Conservation (phyloP, 2,113 vertebrate species). For the Gambusia holbrooki region DNA sequence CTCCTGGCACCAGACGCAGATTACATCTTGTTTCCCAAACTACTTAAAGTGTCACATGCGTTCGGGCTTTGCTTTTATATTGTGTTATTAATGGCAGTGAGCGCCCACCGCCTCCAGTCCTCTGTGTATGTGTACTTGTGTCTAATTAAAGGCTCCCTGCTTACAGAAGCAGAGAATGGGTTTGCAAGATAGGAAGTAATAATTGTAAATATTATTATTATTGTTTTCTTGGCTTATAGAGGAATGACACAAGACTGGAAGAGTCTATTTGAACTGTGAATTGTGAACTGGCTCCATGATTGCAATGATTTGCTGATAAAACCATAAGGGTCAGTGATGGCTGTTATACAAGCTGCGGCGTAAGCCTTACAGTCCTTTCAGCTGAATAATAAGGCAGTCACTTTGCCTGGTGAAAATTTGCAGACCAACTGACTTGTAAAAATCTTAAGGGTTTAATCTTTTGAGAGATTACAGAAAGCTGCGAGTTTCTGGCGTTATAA, state of each 20-base stretch:
- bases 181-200: constrained; percentile 77
- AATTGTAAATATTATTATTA: constrained; percentile 77
- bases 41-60: constrained; percentile 84
- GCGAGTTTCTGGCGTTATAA: too few species aligned
- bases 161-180: constrained; percentile 77
- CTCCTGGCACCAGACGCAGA: constrained; percentile 80
- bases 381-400: constrained; percentile 4
- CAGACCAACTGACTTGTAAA: background rate
- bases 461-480: too few species aligned
- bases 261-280: constrained; percentile 59
- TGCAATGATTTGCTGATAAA: constrained; percentile 64
- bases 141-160: constrained; percentile 81
- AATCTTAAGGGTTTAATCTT: background rate
- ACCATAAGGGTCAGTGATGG: constrained; percentile 30
- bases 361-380: constrained; percentile 21
- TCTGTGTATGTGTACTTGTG: constrained; percentile 66
- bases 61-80: constrained; percentile 82
- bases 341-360: constrained; percentile 48
- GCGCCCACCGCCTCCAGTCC: constrained; percentile 62
- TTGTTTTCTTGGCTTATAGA: constrained; percentile 69
- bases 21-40: constrained; percentile 83
- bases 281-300: constrained; percentile 64
- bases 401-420: constrained; percentile 6
- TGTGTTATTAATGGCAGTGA: constrained; percentile 79
- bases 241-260: constrained; percentile 55